These are phyloP conservation scores for Fistularia commersonii DNA, from an alignment of 2,797 vertebrate genomes.

Conservation along the genomic window DNA sequence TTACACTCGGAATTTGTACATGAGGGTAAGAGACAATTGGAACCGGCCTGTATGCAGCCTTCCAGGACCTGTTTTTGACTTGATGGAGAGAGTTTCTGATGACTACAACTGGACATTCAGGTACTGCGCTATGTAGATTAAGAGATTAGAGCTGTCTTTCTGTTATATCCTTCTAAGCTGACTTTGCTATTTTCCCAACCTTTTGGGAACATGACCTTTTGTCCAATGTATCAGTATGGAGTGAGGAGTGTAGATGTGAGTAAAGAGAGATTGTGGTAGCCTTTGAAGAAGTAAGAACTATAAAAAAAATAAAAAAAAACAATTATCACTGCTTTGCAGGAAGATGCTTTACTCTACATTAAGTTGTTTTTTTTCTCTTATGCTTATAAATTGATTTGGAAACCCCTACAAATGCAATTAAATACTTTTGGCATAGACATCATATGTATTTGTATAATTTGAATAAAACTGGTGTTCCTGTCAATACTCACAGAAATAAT, in stretches of 20 bases:
- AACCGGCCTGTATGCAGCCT: constrained; percentile 90
- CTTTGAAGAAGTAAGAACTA: too few species aligned
- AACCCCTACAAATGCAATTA: too few species aligned
- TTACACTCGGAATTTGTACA: constrained; percentile 90
- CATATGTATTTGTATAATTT: background rate
- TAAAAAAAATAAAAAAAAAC: too few species aligned
- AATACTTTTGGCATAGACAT: background rate
- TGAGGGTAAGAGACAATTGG: constrained; percentile 95
- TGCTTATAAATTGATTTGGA: too few species aligned
- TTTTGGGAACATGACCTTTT: too few species aligned
- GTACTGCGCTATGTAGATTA: constrained; percentile 56
- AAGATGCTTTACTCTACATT: too few species aligned
- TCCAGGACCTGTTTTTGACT: constrained; percentile 84
- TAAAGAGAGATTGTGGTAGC: too few species aligned
- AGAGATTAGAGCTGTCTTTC: background rate
- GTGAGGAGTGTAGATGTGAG: too few species aligned
- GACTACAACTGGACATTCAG: constrained; percentile 98
- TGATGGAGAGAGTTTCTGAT: constrained; percentile 90
- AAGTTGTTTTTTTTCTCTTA: too few species aligned
- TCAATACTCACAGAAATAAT: background rate
- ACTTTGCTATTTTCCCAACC: background rate
- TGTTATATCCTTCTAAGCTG: background rate
- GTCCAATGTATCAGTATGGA: too few species aligned
- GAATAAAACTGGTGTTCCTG: background rate
- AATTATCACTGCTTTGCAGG: too few species aligned